Evolutionary conservation across 2,113 vertebrate genomes (phyloP).

Genomic region (Engraulis encrasicolus): DNA sequence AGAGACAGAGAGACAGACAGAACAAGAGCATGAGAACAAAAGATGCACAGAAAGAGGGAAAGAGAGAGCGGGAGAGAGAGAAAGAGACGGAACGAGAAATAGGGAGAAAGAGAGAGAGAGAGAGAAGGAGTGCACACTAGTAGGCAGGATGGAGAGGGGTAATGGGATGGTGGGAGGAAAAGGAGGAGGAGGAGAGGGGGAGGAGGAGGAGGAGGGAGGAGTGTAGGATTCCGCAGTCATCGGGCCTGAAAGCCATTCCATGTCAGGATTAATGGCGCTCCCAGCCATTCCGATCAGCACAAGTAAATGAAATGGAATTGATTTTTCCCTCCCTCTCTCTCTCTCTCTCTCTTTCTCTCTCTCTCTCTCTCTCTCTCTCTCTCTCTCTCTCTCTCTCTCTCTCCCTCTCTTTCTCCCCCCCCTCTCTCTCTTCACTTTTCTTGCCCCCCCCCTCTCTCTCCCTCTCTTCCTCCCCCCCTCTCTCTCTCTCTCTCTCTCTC

Average conservation of each 20-base stretch:
- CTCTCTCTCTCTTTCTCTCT: slow-evolving; percentile 19
- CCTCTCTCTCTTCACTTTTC: no score
- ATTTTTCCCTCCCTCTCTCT: slow-evolving; percentile 49
- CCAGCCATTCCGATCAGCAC: slow-evolving; percentile 59
- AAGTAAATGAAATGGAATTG: slow-evolving; percentile 73
- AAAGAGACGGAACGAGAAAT: neutral
- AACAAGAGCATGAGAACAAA: neutral
- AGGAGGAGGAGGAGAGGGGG: neutral
- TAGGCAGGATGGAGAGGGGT: slow-evolving; percentile 22
- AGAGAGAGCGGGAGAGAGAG: no score
- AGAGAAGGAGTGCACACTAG: no score
- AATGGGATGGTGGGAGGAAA: no score
- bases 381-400: neutral
- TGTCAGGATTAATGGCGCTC: slow-evolving; percentile 49
- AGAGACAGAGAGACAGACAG: neutral
- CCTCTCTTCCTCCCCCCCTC: no score
- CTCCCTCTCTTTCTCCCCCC: neutral
- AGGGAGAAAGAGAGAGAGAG: no score
- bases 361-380: neutral
- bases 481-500: no score
- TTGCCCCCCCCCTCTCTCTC: no score
- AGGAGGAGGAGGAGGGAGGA: neutral
- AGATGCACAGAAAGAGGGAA: neutral
- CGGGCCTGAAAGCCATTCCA: slow-evolving; percentile 46
- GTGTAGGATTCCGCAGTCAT: slow-evolving; percentile 34